Percentiles rank a stretch among this genome's conserved stretches.
Evolutionary conservation across 2,113 vertebrate species (phyloP).

Genomic region (Progne subis): DNA sequence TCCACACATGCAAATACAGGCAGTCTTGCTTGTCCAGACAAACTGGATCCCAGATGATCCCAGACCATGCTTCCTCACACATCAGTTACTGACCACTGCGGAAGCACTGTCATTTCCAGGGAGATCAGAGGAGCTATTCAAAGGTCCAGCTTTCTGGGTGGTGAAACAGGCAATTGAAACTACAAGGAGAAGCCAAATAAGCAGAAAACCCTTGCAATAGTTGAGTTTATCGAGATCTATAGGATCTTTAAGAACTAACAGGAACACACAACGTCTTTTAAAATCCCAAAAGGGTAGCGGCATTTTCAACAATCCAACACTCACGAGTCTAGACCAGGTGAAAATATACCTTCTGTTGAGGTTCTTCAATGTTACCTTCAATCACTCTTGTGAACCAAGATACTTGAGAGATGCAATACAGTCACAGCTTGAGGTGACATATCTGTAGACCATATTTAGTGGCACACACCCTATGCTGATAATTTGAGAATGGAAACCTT

Average conservation of each 20-base stretch:
- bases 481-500: constrained; percentile 6
- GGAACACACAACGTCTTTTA: neutral
- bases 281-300: neutral
- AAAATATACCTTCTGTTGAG: neutral
- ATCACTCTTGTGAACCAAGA: neutral
- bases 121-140: neutral
- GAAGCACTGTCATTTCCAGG: neutral
- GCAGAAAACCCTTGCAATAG: neutral
- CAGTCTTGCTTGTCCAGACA: neutral
- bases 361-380: neutral
- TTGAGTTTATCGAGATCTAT: neutral
- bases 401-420: neutral
- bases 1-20: neutral
- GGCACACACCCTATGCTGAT: neutral
- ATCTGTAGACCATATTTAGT: neutral
- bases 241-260: neutral
- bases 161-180: neutral
- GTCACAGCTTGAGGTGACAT: neutral
- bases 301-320: neutral
- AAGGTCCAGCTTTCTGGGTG: neutral
- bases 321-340: neutral
- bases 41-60: neutral
- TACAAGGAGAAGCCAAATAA: neutral
- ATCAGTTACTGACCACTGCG: neutral
- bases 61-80: neutral